Conservation (phyloP, 2,888 invertebrate species). For the Agrotis exclamationis region DNA sequence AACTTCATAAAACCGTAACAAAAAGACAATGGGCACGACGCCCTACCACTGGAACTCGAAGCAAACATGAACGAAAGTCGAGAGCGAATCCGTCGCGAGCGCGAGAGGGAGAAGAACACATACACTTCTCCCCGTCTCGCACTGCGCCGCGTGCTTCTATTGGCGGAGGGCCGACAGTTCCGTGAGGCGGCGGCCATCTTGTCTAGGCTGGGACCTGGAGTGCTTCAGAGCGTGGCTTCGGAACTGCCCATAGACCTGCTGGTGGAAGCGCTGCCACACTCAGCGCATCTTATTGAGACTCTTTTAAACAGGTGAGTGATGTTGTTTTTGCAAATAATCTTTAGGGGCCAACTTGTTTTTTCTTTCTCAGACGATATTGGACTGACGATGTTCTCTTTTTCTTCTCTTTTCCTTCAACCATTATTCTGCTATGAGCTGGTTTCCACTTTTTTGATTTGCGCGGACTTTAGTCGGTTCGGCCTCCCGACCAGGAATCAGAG, state of each 20-base stretch:
- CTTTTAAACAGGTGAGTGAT: conserved; percentile 93
- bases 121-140: conserved; percentile 93
- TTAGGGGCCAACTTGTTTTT: not conserved
- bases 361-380: too few relatives aligned
- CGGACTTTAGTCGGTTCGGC: too few relatives aligned
- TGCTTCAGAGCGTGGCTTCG: conserved; percentile 94
- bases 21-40: conserved; percentile 82
- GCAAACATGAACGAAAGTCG: conserved; percentile 93
- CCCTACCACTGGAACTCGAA: conserved; percentile 66
- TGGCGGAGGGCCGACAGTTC: conserved; percentile 97
- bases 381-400: too few relatives aligned
- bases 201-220: conserved; percentile 94
- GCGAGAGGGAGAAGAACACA: conserved; percentile 91
- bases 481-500: too few relatives aligned
- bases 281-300: conserved; percentile 96
- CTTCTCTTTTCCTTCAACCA: too few relatives aligned
- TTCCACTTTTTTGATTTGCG: too few relatives aligned
- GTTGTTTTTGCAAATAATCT: not conserved
- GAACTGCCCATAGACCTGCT: conserved; percentile 97
- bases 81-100: conserved; percentile 93
- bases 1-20: conserved; percentile 8
- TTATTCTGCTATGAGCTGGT: too few relatives aligned
- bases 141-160: conserved; percentile 93
- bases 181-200: conserved; percentile 97
- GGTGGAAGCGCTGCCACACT: conserved; percentile 97